phyloP scores from a whole-genome alignment of 2,888 invertebrate species.

The Apoda limacodes region DNA sequence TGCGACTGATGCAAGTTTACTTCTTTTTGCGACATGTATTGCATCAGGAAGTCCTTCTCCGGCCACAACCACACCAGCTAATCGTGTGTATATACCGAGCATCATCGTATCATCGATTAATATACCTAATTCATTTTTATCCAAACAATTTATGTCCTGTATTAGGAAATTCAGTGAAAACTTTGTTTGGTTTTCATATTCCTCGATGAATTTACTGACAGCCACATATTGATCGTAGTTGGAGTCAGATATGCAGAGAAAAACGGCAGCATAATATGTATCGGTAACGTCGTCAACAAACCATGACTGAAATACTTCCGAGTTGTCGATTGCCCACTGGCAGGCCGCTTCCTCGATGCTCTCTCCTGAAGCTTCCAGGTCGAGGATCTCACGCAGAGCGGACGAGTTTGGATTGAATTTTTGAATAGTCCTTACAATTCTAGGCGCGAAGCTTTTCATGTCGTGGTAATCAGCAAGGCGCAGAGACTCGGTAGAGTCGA shows the following conservation, averaged over 20 bases:
- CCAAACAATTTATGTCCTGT: conserved; percentile 13
- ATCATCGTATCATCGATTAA: not conserved
- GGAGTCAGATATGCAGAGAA: conserved; percentile 19
- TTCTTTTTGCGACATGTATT: not conserved
- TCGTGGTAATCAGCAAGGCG: conserved; percentile 7
- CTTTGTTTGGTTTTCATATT: not conserved
- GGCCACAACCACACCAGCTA: conserved; percentile 13
- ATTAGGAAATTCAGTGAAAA: not conserved
- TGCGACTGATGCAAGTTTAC: not conserved
- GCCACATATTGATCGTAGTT: conserved; percentile 5
- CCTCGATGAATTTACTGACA: not conserved
- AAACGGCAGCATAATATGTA: conserved; percentile 2
- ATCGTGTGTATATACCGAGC: conserved; percentile 3
- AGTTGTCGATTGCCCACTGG: conserved; percentile 10
- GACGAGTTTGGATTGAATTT: not conserved
- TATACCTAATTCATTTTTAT: conserved; percentile 5
- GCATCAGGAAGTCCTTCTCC: conserved; percentile 3
- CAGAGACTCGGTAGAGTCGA: no score
- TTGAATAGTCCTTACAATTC: conserved; percentile 2
- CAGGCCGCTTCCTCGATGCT: conserved; percentile 20
- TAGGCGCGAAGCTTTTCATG: conserved; percentile 11
- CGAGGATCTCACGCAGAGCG: conserved; percentile 6
- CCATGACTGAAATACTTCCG: conserved; percentile 4
- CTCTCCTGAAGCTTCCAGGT: conserved; percentile 2
- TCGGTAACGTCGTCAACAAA: not conserved